Base-by-base conservation (phyloP, 2,113 vertebrate species). In the Tragelaphus buxtoni region DNA sequence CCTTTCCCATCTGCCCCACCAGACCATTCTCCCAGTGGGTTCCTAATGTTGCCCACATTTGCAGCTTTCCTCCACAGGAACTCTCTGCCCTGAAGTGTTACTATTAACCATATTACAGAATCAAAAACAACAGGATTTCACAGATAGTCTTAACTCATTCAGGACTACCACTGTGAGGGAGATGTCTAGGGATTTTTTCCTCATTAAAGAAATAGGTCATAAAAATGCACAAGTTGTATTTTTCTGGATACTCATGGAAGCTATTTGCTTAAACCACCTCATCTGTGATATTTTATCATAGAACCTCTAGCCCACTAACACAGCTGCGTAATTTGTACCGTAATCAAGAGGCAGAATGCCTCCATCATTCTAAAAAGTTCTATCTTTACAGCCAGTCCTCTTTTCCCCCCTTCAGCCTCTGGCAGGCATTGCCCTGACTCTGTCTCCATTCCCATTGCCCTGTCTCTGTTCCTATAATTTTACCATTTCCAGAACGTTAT, bases 21-120 rank as follows among this genome's bases (percentile, higher is more conserved):
- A 95, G n/a, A 72, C 18, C 42, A 56, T 4, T 24, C 42, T 90
- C 69, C 51, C 80, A 12, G 28, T 7, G 39, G 61, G 58, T 39
- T 28, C 72, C 47, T 77, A 94, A 76, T 10, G 87, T 65, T 80
- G 88, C 65, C 65, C 92, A 83, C 74, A 80, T 96, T 86, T 92
- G 9, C 10, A 76, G 17, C 26, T 28, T 93, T 74, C 51, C 65
- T 95, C 83, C 13, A 2, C 28, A 81, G 84, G 65, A 69, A 61
- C 6, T 32, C 61, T 86, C 79, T 76, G 47, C 58, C 69, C 81
- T 28, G 1, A 85, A 88, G 85, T 63, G 60, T 87, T 89, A 42
- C 53, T 93, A 55, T 77, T 94, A 82, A 91, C 28, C 22, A 85
- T 45, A 81, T 69, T 22, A 72, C 51, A 79, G 26, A 84, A 47